phyloP scores from a whole-genome alignment of 1,140 invertebrate species.

The Drosophila serrata region DNA sequence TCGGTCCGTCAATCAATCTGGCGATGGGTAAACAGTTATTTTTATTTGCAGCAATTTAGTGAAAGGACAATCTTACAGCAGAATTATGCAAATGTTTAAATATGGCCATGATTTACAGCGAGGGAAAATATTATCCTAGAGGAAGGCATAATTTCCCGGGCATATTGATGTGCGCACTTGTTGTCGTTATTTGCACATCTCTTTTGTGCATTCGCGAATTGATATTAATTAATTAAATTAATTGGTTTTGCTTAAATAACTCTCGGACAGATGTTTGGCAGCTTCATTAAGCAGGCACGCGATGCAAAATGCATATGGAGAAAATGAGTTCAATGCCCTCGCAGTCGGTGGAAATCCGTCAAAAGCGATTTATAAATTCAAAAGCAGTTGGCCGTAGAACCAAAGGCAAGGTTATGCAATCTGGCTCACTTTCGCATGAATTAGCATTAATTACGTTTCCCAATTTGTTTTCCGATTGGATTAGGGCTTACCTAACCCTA shows the following conservation, averaged over 20 bases:
- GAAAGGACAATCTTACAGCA: conserved; percentile 54
- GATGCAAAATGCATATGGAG: conserved; percentile 28
- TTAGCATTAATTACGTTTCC: conserved; percentile 35
- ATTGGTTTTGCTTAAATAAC: conserved; percentile 48
- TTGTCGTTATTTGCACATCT: conserved; percentile 54
- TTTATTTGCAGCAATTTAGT: conserved; percentile 51
- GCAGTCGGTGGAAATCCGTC: conserved; percentile 7
- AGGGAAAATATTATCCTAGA: conserved; percentile 21
- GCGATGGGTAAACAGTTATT: conserved; percentile 53
- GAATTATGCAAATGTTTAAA: conserved; percentile 66
- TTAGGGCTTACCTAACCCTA: conserved; percentile 46
- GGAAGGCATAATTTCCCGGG: conserved; percentile 27
- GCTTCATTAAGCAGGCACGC: conserved; percentile 47
- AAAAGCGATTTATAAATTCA: conserved; percentile 5
- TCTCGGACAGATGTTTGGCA: conserved; percentile 31
- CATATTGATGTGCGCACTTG: conserved; percentile 39
- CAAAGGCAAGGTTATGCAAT: conserved; percentile 24
- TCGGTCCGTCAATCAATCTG: conserved; percentile 56
- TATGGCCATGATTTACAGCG: conserved; percentile 23
- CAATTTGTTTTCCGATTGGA: conserved; percentile 20
- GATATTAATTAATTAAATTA: conserved; percentile 78
- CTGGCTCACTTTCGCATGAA: conserved; percentile 15
- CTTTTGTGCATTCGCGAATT: conserved; percentile 55
- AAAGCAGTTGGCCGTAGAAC: conserved; percentile 9
- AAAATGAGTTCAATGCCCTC: conserved; percentile 38